Conservation (phyloP, 2,888 invertebrate species). For the Andrena minutula region DNA sequence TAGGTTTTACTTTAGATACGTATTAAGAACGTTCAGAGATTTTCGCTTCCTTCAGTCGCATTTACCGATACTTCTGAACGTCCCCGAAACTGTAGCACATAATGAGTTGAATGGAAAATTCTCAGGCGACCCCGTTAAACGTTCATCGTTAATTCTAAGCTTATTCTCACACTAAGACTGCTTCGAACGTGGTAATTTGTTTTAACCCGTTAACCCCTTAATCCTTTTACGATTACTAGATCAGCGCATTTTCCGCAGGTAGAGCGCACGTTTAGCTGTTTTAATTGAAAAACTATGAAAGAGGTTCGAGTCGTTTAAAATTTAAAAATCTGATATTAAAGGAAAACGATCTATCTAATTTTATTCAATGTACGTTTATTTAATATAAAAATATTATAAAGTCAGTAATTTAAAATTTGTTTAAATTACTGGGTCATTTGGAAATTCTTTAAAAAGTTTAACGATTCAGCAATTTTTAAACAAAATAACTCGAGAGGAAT, state of each 20-base stretch:
- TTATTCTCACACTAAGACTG: constrained; percentile 25
- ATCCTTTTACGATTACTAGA: constrained; percentile 53
- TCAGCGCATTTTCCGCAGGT: constrained; percentile 11
- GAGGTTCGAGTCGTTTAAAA: not conserved
- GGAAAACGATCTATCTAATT: not conserved
- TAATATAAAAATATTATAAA: too few species aligned
- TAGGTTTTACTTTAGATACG: too few species aligned
- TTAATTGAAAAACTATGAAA: constrained; percentile 4
- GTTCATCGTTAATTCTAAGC: constrained; percentile 28
- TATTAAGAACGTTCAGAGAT: not conserved
- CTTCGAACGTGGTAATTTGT: constrained; percentile 26
- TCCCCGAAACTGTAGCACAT: not conserved
- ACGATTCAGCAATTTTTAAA: too few species aligned
- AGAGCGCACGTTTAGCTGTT: not conserved
- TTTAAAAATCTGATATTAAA: not conserved
- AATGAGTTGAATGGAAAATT: constrained; percentile 1
- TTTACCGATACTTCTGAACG: not conserved
- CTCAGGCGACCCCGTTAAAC: constrained; percentile 16
- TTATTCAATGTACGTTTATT: not conserved
- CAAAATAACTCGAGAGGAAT: too few species aligned
- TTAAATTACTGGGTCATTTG: too few species aligned
- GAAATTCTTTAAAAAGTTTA: too few species aligned
- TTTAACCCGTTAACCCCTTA: constrained; percentile 55
- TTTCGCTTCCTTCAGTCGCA: not conserved
- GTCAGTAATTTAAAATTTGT: too few species aligned